Evolutionary conservation across 2,113 vertebrate genomes (phyloP).

Genomic region (Leptosomus discolor): DNA sequence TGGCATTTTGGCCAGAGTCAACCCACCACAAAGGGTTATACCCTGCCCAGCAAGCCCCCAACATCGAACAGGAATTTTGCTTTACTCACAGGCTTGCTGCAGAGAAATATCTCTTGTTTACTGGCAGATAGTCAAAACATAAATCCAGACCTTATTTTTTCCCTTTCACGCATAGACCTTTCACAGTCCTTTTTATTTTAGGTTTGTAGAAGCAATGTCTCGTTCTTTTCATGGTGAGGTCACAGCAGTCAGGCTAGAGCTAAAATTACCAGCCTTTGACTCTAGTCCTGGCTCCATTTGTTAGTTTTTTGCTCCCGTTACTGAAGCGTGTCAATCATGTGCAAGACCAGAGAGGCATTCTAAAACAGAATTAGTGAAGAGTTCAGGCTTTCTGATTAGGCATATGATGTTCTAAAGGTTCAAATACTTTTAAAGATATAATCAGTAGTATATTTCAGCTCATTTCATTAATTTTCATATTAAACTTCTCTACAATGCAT

Average conservation of each 20-base stretch:
- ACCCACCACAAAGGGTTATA: too few species aligned
- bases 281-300: background rate
- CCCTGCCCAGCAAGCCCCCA: background rate
- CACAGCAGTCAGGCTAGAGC: background rate
- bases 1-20: too few species aligned
- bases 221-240: background rate
- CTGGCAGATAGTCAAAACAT: background rate
- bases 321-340: background rate
- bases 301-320: background rate
- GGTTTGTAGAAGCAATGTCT: background rate
- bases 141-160: fast-evolving
- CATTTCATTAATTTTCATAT: background rate
- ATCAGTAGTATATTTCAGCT: background rate
- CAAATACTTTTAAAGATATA: background rate
- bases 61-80: background rate
- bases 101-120: background rate
- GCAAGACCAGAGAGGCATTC: background rate
- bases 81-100: background rate
- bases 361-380: background rate
- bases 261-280: background rate
- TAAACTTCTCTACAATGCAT: background rate
- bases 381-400: background rate
- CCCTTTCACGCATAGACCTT: background rate
- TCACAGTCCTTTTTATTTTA: background rate
- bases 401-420: background rate